These are phyloP conservation scores for Petrocephalus sullivani DNA, from an alignment of 2,797 vertebrate species.

Conservation along the genomic window DNA sequence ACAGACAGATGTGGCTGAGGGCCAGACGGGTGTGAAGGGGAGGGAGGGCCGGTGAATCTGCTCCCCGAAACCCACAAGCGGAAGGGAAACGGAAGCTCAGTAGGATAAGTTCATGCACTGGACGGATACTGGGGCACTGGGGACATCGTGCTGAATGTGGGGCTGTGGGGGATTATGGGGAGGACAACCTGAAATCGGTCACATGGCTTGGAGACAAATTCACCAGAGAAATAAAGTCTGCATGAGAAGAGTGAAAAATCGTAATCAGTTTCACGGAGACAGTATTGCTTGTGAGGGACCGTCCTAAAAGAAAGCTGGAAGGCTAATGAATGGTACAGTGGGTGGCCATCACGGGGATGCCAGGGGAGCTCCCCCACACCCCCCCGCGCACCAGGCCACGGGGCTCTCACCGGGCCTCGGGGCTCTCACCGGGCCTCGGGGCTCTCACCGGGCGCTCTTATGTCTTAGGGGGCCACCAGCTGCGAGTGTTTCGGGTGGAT, in stretches of 20 bases:
- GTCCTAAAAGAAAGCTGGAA: neutral
- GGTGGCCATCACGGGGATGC: neutral
- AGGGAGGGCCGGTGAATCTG: constrained; percentile 8
- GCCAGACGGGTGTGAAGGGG: constrained; percentile 31
- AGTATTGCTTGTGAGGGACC: neutral
- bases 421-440: neutral
- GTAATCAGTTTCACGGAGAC: neutral
- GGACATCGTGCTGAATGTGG: neutral
- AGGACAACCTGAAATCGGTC: neutral
- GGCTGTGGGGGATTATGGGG: neutral
- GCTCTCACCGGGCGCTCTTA: neutral
- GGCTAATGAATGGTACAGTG: neutral
- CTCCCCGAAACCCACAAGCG: constrained; percentile 30
- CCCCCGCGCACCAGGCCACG: neutral
- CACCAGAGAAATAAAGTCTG: neutral
- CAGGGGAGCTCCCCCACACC: neutral
- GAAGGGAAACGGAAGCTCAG: constrained; percentile 16
- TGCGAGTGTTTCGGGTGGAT: constrained; percentile 10
- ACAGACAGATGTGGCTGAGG: constrained; percentile 51
- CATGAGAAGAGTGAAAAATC: neutral
- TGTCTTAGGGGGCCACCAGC: neutral
- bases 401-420: neutral
- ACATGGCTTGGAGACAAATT: neutral
- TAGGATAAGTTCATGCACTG: neutral
- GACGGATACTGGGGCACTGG: neutral